Evolutionary conservation across 2,113 vertebrate genomes (phyloP).

Genomic region (Noctilio leporinus): DNA sequence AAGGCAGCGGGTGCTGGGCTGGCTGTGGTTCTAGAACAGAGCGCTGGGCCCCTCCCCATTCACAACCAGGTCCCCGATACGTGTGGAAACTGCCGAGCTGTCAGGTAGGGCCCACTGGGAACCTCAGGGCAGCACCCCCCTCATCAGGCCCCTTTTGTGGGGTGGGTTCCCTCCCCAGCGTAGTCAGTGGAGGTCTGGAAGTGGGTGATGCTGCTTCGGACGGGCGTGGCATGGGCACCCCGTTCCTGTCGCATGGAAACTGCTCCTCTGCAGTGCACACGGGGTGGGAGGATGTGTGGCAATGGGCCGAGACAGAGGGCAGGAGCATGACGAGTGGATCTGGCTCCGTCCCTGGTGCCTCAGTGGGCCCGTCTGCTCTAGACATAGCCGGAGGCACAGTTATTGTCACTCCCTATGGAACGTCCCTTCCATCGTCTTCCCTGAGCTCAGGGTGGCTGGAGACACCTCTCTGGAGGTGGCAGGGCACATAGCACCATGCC

Average conservation of each 20-base stretch:
- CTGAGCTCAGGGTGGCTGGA: background rate
- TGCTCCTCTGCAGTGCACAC: background rate
- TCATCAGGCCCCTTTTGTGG: background rate
- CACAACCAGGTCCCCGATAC: background rate
- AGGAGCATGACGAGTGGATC: background rate
- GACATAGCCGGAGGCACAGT: background rate
- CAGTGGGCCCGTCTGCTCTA: background rate
- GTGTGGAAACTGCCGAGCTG: accelerated
- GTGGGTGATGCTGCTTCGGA: background rate
- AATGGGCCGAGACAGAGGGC: no score
- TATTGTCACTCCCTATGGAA: background rate
- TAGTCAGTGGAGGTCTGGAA: background rate
- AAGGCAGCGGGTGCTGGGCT: accelerated
- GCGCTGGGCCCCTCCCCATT: accelerated
- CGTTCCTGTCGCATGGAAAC: background rate
- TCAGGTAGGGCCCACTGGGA: accelerated
- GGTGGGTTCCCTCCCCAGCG: background rate
- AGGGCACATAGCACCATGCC: accelerated
- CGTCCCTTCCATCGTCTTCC: background rate
- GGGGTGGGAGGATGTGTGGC: background rate
- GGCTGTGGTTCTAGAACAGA: no score
- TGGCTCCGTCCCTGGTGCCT: background rate
- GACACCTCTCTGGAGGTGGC: background rate
- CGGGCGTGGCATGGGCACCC: no score
- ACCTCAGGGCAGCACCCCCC: background rate